phyloP scores from a whole-genome alignment of 2,888 invertebrate genomes.

The Macropis europaea region DNA sequence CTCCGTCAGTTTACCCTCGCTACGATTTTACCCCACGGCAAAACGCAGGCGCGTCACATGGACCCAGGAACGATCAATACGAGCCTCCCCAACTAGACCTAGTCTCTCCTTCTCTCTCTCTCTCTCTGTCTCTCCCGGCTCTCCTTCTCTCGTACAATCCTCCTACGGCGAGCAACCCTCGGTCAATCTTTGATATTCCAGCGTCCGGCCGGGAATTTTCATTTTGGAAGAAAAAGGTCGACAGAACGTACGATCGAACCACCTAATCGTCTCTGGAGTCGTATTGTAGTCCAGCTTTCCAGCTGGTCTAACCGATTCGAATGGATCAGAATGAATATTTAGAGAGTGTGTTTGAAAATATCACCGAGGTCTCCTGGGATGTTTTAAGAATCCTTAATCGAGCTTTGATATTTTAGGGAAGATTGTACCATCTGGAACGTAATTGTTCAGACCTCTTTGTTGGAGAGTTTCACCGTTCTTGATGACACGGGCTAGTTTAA shows the following conservation, averaged over 20 bases:
- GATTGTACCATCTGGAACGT: no score
- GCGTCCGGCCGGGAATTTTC: neutral
- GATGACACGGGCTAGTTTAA: no score
- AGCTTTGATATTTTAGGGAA: no score
- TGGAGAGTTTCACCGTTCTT: no score
- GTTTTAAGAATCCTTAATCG: no score
- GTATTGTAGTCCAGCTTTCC: no score
- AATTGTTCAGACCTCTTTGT: no score
- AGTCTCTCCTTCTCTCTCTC: constrained; percentile 27
- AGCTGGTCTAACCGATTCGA: no score
- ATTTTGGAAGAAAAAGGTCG: neutral
- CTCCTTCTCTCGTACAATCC: constrained; percentile 34
- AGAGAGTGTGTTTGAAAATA: no score
- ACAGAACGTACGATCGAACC: neutral
- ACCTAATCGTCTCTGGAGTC: no score
- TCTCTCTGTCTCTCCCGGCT: constrained; percentile 18
- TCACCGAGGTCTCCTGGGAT: no score
- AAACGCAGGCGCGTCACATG: constrained; percentile 77
- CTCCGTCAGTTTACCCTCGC: constrained; percentile 56
- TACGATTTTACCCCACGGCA: constrained; percentile 66
- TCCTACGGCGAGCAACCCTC: constrained; percentile 40
- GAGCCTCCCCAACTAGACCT: constrained; percentile 64
- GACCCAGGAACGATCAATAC: constrained; percentile 78
- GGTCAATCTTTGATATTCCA: constrained; percentile 53
- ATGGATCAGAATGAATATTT: no score